phyloP scores from a whole-genome alignment of 2,888 invertebrate species.

The Andrena hattorfiana region DNA sequence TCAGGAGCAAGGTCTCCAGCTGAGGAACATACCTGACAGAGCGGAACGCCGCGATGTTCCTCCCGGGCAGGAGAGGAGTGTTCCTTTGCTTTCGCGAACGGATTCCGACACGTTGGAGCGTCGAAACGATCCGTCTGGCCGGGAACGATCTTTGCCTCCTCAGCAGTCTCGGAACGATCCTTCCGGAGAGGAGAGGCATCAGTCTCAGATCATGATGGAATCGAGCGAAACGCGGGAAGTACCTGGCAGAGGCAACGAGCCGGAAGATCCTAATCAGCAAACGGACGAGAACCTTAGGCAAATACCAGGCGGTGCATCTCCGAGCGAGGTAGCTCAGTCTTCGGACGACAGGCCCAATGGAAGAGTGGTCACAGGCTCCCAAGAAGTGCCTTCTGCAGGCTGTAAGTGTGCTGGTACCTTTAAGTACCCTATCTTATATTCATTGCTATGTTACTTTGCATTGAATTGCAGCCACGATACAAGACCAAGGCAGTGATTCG shows the following conservation, averaged over 20 bases:
- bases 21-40: slow-evolving; percentile 75
- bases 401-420: slow-evolving; percentile 64
- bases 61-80: slow-evolving; percentile 77
- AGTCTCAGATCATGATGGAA: slow-evolving; percentile 73
- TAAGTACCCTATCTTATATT: background rate
- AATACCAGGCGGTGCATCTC: slow-evolving; percentile 82
- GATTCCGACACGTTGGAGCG: slow-evolving; percentile 79
- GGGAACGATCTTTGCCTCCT: slow-evolving; percentile 80
- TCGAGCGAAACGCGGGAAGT: slow-evolving; percentile 78
- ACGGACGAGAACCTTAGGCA: slow-evolving; percentile 77
- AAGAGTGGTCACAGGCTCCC: slow-evolving; percentile 82
- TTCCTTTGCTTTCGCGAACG: slow-evolving; percentile 68
- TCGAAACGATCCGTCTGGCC: slow-evolving; percentile 82
- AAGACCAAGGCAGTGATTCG: slow-evolving; percentile 77
- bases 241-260: slow-evolving; percentile 80
- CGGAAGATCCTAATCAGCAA: slow-evolving; percentile 73
- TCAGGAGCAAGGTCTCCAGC: slow-evolving; percentile 73
- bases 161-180: slow-evolving; percentile 82
- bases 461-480: slow-evolving; percentile 69
- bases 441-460: background rate
- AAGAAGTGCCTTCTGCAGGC: slow-evolving; percentile 73
- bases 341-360: slow-evolving; percentile 77
- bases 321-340: slow-evolving; percentile 75
- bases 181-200: slow-evolving; percentile 80
- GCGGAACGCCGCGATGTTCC: slow-evolving; percentile 77